Base-by-base conservation (phyloP, 1,140 invertebrate species). In the Meloidogyne chitwoodi region DNA sequence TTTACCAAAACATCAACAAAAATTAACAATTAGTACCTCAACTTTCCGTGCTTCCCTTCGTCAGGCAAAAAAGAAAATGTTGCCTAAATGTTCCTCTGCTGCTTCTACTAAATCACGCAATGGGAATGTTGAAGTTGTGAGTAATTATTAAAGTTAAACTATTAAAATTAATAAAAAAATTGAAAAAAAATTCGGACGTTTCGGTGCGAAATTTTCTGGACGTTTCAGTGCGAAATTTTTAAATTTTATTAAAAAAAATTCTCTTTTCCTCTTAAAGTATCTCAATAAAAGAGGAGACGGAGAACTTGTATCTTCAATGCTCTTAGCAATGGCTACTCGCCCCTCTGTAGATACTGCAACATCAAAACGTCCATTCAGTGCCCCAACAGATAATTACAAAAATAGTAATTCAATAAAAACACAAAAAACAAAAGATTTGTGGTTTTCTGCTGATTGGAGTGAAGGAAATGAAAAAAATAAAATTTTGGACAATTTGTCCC, bases 311-410 rank as follows among this genome's bases (percentile, higher is more conserved):
- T 73, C 70, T 27, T 73, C 70, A 29, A 61, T 73, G 41, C 56
- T 73, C 10, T 22, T 73, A 48, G 41, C 70, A 29, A 73, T 73
- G 56, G 70, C 70, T 62, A 34, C 70, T 8, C n/a, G 70, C 2
- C 70, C 61, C 5, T 6, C 29, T n/a, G 14, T 4, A n/a, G 29
- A 5, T 19, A 3, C 14, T 1, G 2, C 65, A 62, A 73, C 16
- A 31, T 38, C 70, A 26, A 61, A n/a, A 64, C 41, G 70, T 63
- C 48, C 16, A 63, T n/a, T 31, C 12, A 6, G 24, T 16, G 56
- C 56, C 0, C 29, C 31, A 71, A 56, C 70, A 34, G 29, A 56
- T 14, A 6, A 2, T n/a, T 56, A 38, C 34, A 31, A 31, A 31
- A 31, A 31, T 38, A 38, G n/a, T 56, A 56, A 3, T n/a, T 56